Base-by-base conservation (phyloP, 2,888 invertebrate species). In the Endomychus coccineus region DNA sequence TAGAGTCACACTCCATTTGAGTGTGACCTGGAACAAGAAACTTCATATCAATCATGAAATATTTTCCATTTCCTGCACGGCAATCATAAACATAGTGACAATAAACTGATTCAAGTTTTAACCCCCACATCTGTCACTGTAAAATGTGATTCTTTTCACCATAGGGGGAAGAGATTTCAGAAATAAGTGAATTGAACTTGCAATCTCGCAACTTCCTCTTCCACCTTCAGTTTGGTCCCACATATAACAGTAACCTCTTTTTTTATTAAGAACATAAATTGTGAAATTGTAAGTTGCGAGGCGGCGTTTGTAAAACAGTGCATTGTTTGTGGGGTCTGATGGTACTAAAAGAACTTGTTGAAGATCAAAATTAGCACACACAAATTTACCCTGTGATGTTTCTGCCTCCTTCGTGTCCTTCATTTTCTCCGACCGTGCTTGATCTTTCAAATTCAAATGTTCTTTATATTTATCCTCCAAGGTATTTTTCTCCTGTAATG, bases 91-190 rank as follows among this genome's bases (percentile, higher is more conserved):
- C 46, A 55, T 51, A 11, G 42, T 39, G 25, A 44, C 46, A 10
- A 52, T 42, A 41, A 35, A 50, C 33, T 52, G 36, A 27, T 55
- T 51, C 4, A 45, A 34, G 16, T 55, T 50, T 38, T 55, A 53
- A 9, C 54, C 55, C 5, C 45, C 50, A 31, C 51, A 55, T 25
- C 50, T 32, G 28, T 54, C 51, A 40, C 54, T 51, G 27, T 40
- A 54, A 27, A 36, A 55, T 3, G 16, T 34, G 9, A 55, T 33
- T n/a, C 46, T 19, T 19, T 45, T 34, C 11, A 36, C 15, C 23
- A 21, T 16, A 5, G 14, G 23, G 5, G 50, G 48, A 10, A 51
- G 36, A 13, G 48, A 50, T 38, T 52, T 23, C 12, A 51, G 44
- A 34, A 44, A 48, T 16, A 12, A 16, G 28, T 24, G 41, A 3